Percentiles rank a stretch among this genome's conserved stretches.
phyloP scores from a whole-genome alignment of 2,113 vertebrate species.

The Lagopus muta region DNA sequence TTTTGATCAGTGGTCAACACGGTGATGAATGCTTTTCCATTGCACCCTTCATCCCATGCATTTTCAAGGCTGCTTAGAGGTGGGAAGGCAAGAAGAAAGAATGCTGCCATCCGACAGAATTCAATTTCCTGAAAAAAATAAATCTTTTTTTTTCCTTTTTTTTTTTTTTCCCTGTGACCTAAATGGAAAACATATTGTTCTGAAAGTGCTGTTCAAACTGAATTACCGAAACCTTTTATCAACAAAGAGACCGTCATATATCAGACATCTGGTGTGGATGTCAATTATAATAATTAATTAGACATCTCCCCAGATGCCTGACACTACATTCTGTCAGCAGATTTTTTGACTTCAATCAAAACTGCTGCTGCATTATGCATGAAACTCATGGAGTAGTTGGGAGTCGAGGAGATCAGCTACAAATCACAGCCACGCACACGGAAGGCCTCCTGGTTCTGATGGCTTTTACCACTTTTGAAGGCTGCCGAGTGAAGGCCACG shows the following conservation, averaged over 20 bases:
- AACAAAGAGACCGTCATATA: slow-evolving; percentile 60
- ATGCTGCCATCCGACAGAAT: background rate
- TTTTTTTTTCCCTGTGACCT: slow-evolving; percentile 11
- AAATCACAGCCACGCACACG: background rate
- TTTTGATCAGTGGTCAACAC: slow-evolving; percentile 46
- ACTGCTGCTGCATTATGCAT: slow-evolving; percentile 69
- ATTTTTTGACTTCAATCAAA: slow-evolving; percentile 67
- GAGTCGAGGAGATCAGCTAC: slow-evolving; percentile 32
- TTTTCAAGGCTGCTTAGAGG: slow-evolving; percentile 52
- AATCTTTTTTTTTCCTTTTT: background rate
- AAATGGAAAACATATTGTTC: slow-evolving; percentile 75
- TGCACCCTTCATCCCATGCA: slow-evolving; percentile 25
- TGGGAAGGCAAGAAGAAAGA: slow-evolving; percentile 36
- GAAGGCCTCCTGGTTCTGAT: background rate
- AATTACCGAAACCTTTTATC: slow-evolving; percentile 70
- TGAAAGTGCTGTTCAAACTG: slow-evolving; percentile 70
- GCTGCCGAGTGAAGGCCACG: background rate
- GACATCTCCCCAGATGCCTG: slow-evolving; percentile 72
- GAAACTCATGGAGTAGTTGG: slow-evolving; percentile 33
- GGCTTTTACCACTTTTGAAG: background rate
- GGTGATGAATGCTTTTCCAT: slow-evolving; percentile 34
- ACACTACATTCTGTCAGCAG: slow-evolving; percentile 71
- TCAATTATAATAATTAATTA: slow-evolving; percentile 78
- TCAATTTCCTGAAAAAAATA: slow-evolving; percentile 46
- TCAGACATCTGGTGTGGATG: slow-evolving; percentile 72